Conservation (phyloP, 2,113 vertebrate species). For the Aramus guarauna region DNA sequence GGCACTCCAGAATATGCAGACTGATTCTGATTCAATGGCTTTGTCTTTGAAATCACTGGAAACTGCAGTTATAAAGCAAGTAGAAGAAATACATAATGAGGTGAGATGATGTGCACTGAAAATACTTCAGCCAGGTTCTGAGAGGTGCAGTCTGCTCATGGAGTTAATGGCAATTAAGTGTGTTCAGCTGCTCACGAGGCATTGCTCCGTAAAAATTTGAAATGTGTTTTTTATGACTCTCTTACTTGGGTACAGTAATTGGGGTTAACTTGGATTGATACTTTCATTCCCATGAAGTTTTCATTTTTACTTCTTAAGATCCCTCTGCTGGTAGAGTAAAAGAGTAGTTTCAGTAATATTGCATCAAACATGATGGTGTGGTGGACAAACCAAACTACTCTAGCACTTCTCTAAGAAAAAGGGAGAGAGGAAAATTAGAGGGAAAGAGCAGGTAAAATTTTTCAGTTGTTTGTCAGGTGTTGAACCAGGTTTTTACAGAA, state of each 20-base stretch:
- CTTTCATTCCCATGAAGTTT: neutral
- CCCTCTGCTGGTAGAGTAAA: constrained; percentile 9
- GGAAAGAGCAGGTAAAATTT: neutral
- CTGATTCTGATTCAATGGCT: constrained; percentile 65
- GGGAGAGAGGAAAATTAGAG: neutral
- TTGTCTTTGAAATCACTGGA: constrained; percentile 82
- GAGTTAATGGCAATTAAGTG: neutral
- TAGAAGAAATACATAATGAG: constrained; percentile 96
- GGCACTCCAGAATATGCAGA: constrained; percentile 85
- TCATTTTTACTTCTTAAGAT: neutral
- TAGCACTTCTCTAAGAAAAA: neutral
- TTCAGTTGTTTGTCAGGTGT: neutral
- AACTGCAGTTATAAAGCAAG: constrained; percentile 78
- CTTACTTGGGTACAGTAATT: neutral
- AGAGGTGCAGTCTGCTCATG: neutral
- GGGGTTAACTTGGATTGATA: neutral
- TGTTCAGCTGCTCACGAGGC: neutral
- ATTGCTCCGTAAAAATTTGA: neutral
- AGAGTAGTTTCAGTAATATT: neutral
- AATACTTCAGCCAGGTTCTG: neutral
- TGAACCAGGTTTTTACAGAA: neutral
- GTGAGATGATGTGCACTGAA: constrained; percentile 66
- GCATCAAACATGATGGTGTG: neutral
- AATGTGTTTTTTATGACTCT: neutral
- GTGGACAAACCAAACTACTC: neutral